phyloP scores from a whole-genome alignment of 2,113 vertebrate genomes.

The Podarcis cretensis region DNA sequence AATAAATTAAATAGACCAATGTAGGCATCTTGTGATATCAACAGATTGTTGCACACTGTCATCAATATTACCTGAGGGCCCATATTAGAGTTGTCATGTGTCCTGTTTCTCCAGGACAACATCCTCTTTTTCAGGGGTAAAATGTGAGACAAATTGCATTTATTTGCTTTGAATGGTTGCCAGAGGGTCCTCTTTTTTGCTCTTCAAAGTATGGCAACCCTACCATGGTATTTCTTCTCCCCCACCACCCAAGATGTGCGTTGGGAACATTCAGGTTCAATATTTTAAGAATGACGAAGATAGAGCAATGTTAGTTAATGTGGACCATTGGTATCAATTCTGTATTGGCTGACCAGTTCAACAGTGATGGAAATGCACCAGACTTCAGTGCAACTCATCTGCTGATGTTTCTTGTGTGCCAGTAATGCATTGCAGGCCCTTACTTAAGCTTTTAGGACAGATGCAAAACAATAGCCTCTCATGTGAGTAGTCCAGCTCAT shows the following conservation, averaged over 20 bases:
- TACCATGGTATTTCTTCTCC: neutral
- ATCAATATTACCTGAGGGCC: neutral
- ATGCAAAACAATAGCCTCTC: constrained; percentile 29
- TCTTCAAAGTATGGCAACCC: too few relatives aligned
- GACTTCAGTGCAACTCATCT: neutral
- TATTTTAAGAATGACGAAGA: neutral
- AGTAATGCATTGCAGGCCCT: constrained; percentile 2
- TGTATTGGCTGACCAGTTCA: neutral
- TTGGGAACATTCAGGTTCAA: neutral
- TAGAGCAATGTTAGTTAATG: neutral
- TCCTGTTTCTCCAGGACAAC: too few relatives aligned
- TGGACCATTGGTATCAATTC: constrained; percentile 21
- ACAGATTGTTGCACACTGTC: neutral
- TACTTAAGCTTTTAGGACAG: constrained; percentile 37
- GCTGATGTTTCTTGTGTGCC: neutral
- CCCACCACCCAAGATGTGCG: neutral
- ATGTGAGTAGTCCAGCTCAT: neutral
- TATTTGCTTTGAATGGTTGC: too few relatives aligned
- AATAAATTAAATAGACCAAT: neutral
- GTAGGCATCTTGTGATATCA: neutral
- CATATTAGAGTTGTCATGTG: too few relatives aligned
- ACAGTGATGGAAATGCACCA: neutral
- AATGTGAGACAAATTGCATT: too few relatives aligned
- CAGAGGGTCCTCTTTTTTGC: too few relatives aligned
- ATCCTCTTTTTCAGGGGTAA: too few relatives aligned